Evolutionary conservation across 2,888 invertebrate genomes (phyloP), one percentile per base, ranked within the genome.

Genomic region (Andrena chrysosceles): DNA sequence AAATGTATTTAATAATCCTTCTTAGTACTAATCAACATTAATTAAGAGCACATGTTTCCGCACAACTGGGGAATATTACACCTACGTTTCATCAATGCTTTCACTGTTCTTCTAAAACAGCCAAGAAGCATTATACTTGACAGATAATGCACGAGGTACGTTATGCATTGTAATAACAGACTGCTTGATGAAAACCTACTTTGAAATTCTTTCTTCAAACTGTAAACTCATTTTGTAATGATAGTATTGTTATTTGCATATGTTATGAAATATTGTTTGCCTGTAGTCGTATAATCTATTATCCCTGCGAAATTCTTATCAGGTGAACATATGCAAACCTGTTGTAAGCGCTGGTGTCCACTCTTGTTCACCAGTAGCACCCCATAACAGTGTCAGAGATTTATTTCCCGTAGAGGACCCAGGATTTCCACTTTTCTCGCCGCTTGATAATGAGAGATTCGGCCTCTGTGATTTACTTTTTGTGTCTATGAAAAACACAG

Each of bases 291-390:
- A 35, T 35, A 66, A 60, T 81, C 66, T 74, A 78, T 59, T 74
- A 33, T 70, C 66, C 31, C 52, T 77, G 26, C 10, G 71, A 70
- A 56, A 62, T 69, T 67, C 63, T 70, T 68, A 80, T 42, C 10
- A 64, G 48, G 83, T 79, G 60, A 74, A 82, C 59, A 72, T 73
- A 77, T 81, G 80, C 92, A 90, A 94, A 98, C 99, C 99, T 95
- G 99, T 99, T 2, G 98, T 99, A 79, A 99, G 95, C 35, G 98
- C 98, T 0, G 99, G 98, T 2, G 98, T 98, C 99, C 99, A 99
- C 93, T 99, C 98, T 93, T 99, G 99, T 93, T 99, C 99, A 52
- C 99, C 99, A 0, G 99, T 99, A 3, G 98, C 98, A 31, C 99
- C 99, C 98, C 99, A 99, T 64, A 98, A 95, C 48, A 97, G 94